phyloP scores from a whole-genome alignment of 2,113 vertebrate species.

The Parus major region DNA sequence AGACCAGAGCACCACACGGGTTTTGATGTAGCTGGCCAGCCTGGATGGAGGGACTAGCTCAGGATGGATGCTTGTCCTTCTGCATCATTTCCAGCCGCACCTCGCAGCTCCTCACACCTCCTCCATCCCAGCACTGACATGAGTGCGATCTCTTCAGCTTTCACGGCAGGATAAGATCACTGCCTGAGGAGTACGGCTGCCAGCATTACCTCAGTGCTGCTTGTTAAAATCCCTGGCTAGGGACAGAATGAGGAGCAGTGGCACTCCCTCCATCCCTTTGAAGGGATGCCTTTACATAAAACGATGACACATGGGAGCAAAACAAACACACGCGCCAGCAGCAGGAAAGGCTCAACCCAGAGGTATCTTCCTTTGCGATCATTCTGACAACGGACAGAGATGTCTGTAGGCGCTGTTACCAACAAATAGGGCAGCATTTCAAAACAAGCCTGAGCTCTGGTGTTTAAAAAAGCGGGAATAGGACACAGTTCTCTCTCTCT shows the following conservation, averaged over 20 bases:
- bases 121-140: neutral
- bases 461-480: neutral
- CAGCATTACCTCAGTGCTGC: neutral
- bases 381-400: neutral
- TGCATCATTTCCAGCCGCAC: neutral
- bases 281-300: neutral
- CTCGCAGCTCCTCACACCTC: neutral
- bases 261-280: neutral
- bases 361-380: neutral
- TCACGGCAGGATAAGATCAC: conserved; percentile 12
- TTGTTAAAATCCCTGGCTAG: neutral
- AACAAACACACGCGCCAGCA: neutral
- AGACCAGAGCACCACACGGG: neutral
- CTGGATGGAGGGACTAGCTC: neutral
- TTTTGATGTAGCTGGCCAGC: neutral
- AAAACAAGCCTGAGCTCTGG: neutral
- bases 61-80: neutral
- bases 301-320: neutral
- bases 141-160: neutral
- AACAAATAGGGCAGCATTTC: neutral
- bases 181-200: neutral
- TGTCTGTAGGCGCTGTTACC: neutral
- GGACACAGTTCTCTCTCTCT: neutral
- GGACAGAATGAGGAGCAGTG: neutral
- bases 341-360: conserved; percentile 2